Percentiles rank a stretch among this genome's conserved stretches.
These are phyloP conservation scores for Acanthaster planci DNA, from an alignment of 35 echinoderm and acorn worm species.

Conservation along the genomic window DNA sequence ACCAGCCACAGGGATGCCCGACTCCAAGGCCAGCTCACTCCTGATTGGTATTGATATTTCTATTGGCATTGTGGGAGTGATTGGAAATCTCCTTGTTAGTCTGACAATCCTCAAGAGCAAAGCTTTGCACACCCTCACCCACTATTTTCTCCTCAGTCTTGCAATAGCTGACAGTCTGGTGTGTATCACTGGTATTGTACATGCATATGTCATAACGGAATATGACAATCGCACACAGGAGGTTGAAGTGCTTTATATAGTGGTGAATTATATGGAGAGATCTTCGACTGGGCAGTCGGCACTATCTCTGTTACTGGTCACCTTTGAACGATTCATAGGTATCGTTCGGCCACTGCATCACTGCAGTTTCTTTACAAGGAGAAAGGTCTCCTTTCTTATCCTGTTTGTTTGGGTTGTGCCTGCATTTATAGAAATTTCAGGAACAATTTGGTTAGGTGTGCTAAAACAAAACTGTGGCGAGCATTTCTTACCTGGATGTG, in stretches of 20 bases:
- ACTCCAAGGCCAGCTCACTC: neutral
- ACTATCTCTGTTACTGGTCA: neutral
- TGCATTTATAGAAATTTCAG: neutral
- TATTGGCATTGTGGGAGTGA: neutral
- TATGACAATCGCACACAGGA: too few species aligned
- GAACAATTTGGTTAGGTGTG: neutral
- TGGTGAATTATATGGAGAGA: too few species aligned
- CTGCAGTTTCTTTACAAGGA: neutral
- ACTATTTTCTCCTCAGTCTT: neutral
- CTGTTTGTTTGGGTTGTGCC: neutral
- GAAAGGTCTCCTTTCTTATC: neutral
- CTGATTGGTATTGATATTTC: conserved; percentile 7
- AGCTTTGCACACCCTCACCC: neutral
- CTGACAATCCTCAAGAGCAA: neutral
- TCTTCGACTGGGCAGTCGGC: neutral
- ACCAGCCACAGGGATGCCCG: too few species aligned
- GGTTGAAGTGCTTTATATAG: too few species aligned
- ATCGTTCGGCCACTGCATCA: neutral
- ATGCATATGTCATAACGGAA: too few species aligned
- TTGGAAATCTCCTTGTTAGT: neutral
- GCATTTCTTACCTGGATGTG: neutral
- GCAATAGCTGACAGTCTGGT: conserved; percentile 4
- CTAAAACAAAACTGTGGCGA: neutral
- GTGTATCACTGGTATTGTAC: too few species aligned
- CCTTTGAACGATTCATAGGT: neutral